Base-by-base conservation (phyloP, 2,797 vertebrate genomes). In the Molossus alvarezi region DNA sequence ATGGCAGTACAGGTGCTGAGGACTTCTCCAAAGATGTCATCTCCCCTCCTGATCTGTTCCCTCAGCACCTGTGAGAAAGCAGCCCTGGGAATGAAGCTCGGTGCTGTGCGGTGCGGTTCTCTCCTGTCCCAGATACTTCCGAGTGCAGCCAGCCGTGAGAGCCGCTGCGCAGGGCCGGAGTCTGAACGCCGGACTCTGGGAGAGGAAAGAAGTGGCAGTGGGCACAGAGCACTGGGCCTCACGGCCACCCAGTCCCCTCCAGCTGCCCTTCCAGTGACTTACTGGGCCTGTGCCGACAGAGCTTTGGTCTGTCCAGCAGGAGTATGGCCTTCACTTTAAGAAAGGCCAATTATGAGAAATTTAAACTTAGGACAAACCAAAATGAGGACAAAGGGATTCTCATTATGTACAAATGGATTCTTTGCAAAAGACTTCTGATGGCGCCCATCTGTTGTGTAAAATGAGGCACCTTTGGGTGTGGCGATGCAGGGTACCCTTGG, bases 341-440 rank as follows among this genome's bases (percentile, higher is more conserved):
- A 96, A 91, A 86, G 89, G 80, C 20, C 76, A 58, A 0, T 69
- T 57, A 82, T 37, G 62, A 84, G 76, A 87, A 93, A 83, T 83
- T 48, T 41, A 75, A 92, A 94, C 72, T 83, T 81, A 83, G 57
- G 89, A 79, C 83, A 88, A 96, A 91, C 64, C 79, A 94, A 94
- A 97, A 91, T 55, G 71, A 96, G 79, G 86, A 76, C 88, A 79
- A 90, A 88, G 23, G 6, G 41, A 75, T 27, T 91, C 85, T 72
- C 10, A 48, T 89, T 48, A 71, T 91, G 64, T 60, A 64, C 71
- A 57, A 76, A 82, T 57, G 37, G 71, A 76, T 57, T 73, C 33
- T 73, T 82, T 67, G 41, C 89, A n/a, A 69, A 94, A 71, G 82
- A 53, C 55, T 95, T 88, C 58, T 53, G 72, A 25, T 33, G 65